Base-by-base conservation (phyloP, 1,140 invertebrate species). In the Drosophila micromelanica region DNA sequence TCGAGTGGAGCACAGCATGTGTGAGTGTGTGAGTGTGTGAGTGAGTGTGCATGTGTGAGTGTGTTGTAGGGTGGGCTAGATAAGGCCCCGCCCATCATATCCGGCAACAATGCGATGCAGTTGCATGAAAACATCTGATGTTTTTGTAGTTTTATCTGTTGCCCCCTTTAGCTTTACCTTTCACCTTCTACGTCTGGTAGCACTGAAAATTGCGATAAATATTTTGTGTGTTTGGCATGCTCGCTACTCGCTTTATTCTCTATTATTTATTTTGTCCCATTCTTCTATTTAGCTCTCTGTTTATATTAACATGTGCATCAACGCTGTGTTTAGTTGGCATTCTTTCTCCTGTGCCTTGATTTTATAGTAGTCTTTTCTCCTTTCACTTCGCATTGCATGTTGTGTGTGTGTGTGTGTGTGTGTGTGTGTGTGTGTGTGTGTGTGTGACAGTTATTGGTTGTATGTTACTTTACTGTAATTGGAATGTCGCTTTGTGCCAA, bases 401-500 rank as follows among this genome's bases (percentile, higher is more conserved):
- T 70, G 75, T 55, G 76, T 43, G 49, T 52, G 30, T 62, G 7
- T 42, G n/a, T 51, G 48, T 17, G 1, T 48, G 32, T 77, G 35
- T 43, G 37, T 51, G 48, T 55, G 76, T 43, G 49, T 52, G 30
- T 62, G 7, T 42, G n/a, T 51, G 48, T 17, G 1, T 48, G 32
- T 77, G 35, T 43, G 37, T 51, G 48, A 17, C 35, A 38, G 64
- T 45, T 61, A 73, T 1, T 17, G 17, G 17, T 2, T 17, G 20
- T 23, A 73, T 73, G 71, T 43, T 64, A 65, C 68, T 81, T 81
- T 76, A 65, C 62, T 81, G 70, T 82, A 89, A 79, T 84, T 84
- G 78, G 79, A 87, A 76, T 79, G 68, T 70, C 68, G 59, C 68
- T 84, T 82, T 89, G 76, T 79, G 82, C 49, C 72, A 49, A 69